Conservation (phyloP, 2,113 vertebrate species). For the Phrynosoma blainvillii region DNA sequence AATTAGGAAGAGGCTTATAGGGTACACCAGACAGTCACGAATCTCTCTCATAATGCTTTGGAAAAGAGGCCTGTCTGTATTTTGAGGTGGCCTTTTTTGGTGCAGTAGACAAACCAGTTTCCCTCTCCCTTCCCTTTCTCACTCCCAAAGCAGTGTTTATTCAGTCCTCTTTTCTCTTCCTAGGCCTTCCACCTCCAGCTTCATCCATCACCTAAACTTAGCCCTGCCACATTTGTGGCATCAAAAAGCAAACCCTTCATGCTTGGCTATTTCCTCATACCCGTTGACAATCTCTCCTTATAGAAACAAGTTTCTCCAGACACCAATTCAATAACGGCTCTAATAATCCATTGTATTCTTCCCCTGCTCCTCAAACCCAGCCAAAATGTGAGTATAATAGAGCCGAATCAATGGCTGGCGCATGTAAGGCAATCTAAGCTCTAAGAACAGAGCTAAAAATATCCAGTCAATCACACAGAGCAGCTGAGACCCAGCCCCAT, state of each 20-base stretch:
- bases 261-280: not conserved
- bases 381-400: not conserved
- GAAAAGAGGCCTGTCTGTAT: accelerated
- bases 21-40: accelerated
- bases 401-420: not conserved
- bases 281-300: not conserved
- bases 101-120: not conserved
- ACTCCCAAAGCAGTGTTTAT: not conserved
- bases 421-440: not conserved
- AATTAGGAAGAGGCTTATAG: not conserved
- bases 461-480: constrained; percentile 48
- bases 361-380: not conserved
- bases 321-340: not conserved
- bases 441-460: constrained; percentile 51
- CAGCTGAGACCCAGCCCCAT: constrained; percentile 50
- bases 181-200: not conserved
- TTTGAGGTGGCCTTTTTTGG: not conserved
- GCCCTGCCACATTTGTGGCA: not conserved
- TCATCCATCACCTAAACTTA: constrained; percentile 3
- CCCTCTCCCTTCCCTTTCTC: no score
- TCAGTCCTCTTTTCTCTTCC: not conserved
- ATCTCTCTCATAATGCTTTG: not conserved
- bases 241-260: accelerated
- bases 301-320: not conserved
- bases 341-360: constrained; percentile 27